Evolutionary conservation across 1,140 invertebrate species (phyloP).

Genomic region (Drosophila pseudoobscura): DNA sequence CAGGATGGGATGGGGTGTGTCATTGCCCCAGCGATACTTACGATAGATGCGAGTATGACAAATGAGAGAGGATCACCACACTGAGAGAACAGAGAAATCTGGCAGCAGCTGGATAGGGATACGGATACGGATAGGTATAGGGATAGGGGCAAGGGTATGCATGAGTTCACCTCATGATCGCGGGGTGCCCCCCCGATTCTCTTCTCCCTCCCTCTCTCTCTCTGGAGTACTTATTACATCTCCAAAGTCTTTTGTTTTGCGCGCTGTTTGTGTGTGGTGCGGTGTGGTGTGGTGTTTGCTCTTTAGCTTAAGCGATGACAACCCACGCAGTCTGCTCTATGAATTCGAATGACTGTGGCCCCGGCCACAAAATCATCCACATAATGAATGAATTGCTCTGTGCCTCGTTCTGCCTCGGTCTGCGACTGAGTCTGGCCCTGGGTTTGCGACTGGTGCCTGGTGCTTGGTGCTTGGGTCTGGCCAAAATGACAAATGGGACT

Average conservation of each 20-base stretch:
- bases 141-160: slow-evolving; percentile 21
- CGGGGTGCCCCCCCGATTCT: not conserved
- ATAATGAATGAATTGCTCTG: slow-evolving; percentile 75
- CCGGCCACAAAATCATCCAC: slow-evolving; percentile 56
- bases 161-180: not conserved
- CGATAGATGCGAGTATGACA: too few species aligned
- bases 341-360: slow-evolving; percentile 71
- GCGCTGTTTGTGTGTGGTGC: too few species aligned
- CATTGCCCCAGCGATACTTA: not conserved
- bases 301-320: slow-evolving; percentile 58
- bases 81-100: too few species aligned
- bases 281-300: slow-evolving; percentile 45
- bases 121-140: not conserved
- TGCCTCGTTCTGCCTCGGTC: slow-evolving; percentile 9
- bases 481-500: slow-evolving; percentile 51
- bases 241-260: slow-evolving; percentile 60
- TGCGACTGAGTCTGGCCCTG: slow-evolving; percentile 7
- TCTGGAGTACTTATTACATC: slow-evolving; percentile 30
- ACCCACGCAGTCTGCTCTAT: slow-evolving; percentile 75
- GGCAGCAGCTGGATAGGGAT: too few species aligned
- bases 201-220: slow-evolving; percentile 8
- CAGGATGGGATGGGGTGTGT: not conserved
- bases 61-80: too few species aligned
- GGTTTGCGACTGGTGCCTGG: slow-evolving; percentile 17
- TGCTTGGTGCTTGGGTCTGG: slow-evolving; percentile 26